Base-by-base conservation (phyloP, 2,113 vertebrate genomes). In the Sebastes fasciatus region DNA sequence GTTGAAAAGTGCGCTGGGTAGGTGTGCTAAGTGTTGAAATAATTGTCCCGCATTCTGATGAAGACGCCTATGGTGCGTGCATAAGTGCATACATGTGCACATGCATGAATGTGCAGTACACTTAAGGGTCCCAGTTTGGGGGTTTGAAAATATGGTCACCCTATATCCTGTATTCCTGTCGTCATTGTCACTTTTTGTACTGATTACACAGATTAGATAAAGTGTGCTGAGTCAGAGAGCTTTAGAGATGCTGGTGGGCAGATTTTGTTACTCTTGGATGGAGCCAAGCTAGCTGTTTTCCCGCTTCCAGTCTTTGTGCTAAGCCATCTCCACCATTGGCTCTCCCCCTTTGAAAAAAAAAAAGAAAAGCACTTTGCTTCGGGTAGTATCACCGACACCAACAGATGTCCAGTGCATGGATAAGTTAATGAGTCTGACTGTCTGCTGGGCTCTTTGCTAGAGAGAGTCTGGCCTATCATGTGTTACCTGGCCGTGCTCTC, bases 401-500 rank as follows among this genome's bases (percentile, higher is more conserved):
- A 84, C 86, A 91, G 85, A 87, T 85, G 80, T 79, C 75, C 75
- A 51, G 84, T 21, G 66, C 48, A 51, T 60, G 68, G 79, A 77
- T 55, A 66, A 57, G 66, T 60, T 84, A 87, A 87, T 77, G 70
- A 76, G 71, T 69, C 61, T 82, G 81, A 77, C 73, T 79, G 85
- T 83, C 75, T 84, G 82, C 66, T 0, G 26, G 48, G 75, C 74
- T 87, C 85, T 68, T 66, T 74, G 67, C 82, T 54, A 46, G 26
- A 87, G 55, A 70, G 73, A 69, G 45, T 26, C 45, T 42, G 74
- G 75, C 68, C 83, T 88, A 86, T 92, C 87, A 63, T 88, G 90
- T 86, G 90, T 91, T 92, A 94, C 91, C 93, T 94, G 91, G 91
- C 89, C 40, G 45, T 74, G 69, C 73, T 81, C 85, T 85, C 80